Evolutionary conservation across 2,888 invertebrate species (phyloP), one percentile per base, ranked within the genome.

Genomic region (Agrotis segetum): DNA sequence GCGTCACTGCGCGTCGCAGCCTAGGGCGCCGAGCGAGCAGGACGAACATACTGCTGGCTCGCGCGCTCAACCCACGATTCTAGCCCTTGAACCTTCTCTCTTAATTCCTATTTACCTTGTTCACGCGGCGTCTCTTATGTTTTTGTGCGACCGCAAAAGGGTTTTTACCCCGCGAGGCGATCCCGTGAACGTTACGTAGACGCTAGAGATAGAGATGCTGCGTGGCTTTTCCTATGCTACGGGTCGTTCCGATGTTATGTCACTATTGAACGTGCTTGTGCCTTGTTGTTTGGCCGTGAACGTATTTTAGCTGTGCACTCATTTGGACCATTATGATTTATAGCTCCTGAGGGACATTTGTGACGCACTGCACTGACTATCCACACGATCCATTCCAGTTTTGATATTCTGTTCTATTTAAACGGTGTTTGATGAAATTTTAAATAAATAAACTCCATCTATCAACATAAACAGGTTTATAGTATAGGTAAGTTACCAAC

Each of bases 121-220:
- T 85, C 90, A 77, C 71, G 74, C 77, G 68, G 67, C 77, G 93
- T 90, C 93, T 88, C 95, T 94, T 95, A 92, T 89, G 94, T 91
- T 94, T 91, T 93, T 93, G 89, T 88, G 89, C 87, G 88, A 85
- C 89, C 90, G 89, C 92, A 89, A 93, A 94, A 94, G 95, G 95
- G 94, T 95, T 95, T 95, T 95, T 93, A 94, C 93, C 94, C 94
- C 93, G 89, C 91, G 91, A 85, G 89, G 88, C 91, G 92, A 89
- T 88, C 91, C 91, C 91, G 87, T 85, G 82, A 86, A 89, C 86
- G 87, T 90, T 94, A 93, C 93, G 92, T 94, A 93, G 93, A 88
- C 91, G 90, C 91, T 92, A 92, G 92, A 93, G 94, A 94, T 94
- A 94, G 94, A 94, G 94, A 92, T 92, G 95, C 95, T 95, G 95